Evolutionary conservation across 2,113 vertebrate species (phyloP), one percentile per base, ranked within the genome.

Genomic region (Chlorocebus sabaeus): DNA sequence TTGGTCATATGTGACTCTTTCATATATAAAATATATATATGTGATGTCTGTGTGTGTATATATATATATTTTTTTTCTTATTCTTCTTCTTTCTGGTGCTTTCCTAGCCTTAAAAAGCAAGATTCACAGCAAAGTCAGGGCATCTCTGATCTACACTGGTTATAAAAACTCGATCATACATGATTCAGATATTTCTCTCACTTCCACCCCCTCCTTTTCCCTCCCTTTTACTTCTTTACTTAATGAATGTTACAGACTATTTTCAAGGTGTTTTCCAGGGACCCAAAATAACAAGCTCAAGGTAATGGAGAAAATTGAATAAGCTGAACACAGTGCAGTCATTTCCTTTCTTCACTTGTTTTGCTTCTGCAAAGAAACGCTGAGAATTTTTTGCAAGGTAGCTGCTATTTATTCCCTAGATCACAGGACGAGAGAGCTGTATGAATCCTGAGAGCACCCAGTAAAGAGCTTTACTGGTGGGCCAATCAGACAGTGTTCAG

Each of bases 181-280:
- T 95, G 91, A 90, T 43, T 95, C 57, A 87, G 59, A 68, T 92
- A 48, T 57, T 89, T 90, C 70, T 89, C 90, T 89, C 35, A 43
- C 75, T 70, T 55, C 55, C 8, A 73, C 64, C 68, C 57, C 59
- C 45, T 84, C 82, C 7, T 40, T 64, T 78, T 87, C n/a, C 20
- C 40, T 64, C 35, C 16, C 23, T 70, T 68, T 57, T 75, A 73
- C 55, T 96, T 64, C 68, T 67, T 70, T 61, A n/a, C 81, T 93
- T 73, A 79, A 57, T 64, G 61, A 45, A 82, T 55, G 81, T 92
- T 17, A 43, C 55, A 76, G 83, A 57, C 18, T 67, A 45, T 89
- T 68, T 90, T 61, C 59, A 92, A 97, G 81, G 92, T 88, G 57
- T 90, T 96, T 98, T 96, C 86, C 64, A 95, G 68, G 79, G 72